Conservation (phyloP, 1,140 invertebrate species). For the Brachionus sp. region DNA sequence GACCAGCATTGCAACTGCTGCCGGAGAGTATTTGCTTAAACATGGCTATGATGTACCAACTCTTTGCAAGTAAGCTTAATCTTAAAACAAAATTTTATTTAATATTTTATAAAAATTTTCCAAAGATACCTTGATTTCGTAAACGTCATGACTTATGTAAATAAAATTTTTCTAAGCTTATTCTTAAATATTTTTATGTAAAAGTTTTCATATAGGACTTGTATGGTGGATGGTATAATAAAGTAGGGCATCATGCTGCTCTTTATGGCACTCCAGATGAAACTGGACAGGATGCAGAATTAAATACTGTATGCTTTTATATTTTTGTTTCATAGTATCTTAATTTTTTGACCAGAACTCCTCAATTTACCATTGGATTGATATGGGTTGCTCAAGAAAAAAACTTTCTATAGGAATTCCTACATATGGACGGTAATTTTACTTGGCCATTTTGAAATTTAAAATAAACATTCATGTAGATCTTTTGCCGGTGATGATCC, state of each 20-base stretch:
- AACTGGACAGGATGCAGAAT: conserved; percentile 35
- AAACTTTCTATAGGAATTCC: conserved; percentile 38
- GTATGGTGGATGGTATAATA: conserved; percentile 45
- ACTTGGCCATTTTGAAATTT: neutral
- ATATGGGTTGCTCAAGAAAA: conserved; percentile 24
- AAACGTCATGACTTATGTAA: conserved; percentile 46
- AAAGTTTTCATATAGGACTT: conserved; percentile 33
- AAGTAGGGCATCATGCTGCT: conserved; percentile 45
- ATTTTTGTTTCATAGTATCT: too few relatives aligned
- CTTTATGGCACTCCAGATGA: conserved; percentile 20
- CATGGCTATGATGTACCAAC: conserved; percentile 63
- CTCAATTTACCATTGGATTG: conserved; percentile 43
- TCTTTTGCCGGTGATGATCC: conserved; percentile 28
- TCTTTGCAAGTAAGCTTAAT: conserved; percentile 60
- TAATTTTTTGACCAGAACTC: conserved; percentile 34
- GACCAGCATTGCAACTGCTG: conserved; percentile 64
- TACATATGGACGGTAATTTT: conserved; percentile 24
- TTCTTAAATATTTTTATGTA: neutral
- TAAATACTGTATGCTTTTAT: conserved; percentile 46
- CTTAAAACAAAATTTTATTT: neutral
- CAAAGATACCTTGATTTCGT: conserved; percentile 41
- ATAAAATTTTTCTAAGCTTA: neutral
- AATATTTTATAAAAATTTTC: neutral
- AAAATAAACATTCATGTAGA: neutral
- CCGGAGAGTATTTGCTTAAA: conserved; percentile 60